These are phyloP conservation scores for Panthera uncia DNA, from an alignment of 2,113 vertebrate species.

Conservation along the genomic window DNA sequence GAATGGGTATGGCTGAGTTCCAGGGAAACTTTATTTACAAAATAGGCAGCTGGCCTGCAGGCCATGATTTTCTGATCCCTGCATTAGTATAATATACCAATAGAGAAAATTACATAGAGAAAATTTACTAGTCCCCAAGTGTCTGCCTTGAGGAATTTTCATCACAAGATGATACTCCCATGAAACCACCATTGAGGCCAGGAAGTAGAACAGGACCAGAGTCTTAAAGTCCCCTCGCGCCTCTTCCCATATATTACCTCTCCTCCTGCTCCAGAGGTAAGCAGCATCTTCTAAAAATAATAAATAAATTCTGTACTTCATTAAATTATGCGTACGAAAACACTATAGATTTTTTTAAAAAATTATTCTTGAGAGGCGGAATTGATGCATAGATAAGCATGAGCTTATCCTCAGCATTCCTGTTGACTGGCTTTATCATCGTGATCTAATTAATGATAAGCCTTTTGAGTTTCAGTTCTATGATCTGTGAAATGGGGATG, in stretches of 20 bases:
- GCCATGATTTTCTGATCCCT: neutral
- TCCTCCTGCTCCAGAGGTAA: neutral
- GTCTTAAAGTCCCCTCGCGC: neutral
- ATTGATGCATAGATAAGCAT: neutral
- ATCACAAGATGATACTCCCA: neutral
- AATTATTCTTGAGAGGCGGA: neutral
- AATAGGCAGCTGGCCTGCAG: neutral
- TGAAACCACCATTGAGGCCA: neutral
- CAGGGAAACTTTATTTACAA: slow-evolving; percentile 27
- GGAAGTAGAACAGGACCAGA: neutral
- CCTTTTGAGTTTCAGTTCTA: neutral
- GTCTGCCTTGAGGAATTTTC: neutral
- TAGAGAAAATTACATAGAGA: neutral
- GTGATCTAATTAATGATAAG: neutral
- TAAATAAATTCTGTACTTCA: neutral
- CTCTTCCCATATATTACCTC: neutral
- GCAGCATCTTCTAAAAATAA: neutral
- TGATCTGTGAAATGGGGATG: neutral
- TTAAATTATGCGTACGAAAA: neutral
- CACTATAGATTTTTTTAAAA: neutral
- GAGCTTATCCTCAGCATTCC: neutral
- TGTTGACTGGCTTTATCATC: neutral
- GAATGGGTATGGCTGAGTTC: neutral
- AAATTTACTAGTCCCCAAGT: neutral
- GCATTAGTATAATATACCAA: neutral